These are phyloP conservation scores for Aphaenogaster rudis DNA, from an alignment of 1,140 invertebrate genomes.

Conservation along the genomic window DNA sequence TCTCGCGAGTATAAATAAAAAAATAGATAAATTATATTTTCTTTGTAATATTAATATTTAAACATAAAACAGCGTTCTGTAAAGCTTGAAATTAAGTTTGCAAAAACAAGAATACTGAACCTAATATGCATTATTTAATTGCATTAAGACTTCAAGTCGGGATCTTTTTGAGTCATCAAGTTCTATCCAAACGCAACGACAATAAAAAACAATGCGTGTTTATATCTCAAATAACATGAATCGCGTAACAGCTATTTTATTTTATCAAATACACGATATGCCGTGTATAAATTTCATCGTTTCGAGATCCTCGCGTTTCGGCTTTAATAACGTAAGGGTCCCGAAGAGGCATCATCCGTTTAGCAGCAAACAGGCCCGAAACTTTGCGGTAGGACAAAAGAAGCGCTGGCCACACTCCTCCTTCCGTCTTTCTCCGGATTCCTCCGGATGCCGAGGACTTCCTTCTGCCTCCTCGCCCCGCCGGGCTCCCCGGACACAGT, in stretches of 20 bases:
- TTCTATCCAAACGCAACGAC: not conserved
- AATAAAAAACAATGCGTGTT: not conserved
- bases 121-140: not conserved
- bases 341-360: not conserved
- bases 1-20: not conserved
- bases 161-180: too few species aligned
- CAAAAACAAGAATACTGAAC: not conserved
- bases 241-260: not conserved
- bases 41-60: not conserved
- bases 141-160: too few species aligned
- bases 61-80: not conserved
- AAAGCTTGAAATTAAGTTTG: not conserved
- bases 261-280: not conserved
- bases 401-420: slow-evolving; percentile 27
- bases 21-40: not conserved
- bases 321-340: slow-evolving; percentile 11
- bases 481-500: not conserved
- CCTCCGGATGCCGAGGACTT: slow-evolving; percentile 58
- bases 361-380: slow-evolving; percentile 8
- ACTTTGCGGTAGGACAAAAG: slow-evolving; percentile 65
- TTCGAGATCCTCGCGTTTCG: slow-evolving; percentile 8
- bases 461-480: slow-evolving; percentile 50
- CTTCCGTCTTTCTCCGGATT: slow-evolving; percentile 62
- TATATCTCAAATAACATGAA: not conserved
- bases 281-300: not conserved